These are phyloP conservation scores for Sapayoa aenigma DNA, from an alignment of 2,113 vertebrate genomes.

Conservation along the genomic window DNA sequence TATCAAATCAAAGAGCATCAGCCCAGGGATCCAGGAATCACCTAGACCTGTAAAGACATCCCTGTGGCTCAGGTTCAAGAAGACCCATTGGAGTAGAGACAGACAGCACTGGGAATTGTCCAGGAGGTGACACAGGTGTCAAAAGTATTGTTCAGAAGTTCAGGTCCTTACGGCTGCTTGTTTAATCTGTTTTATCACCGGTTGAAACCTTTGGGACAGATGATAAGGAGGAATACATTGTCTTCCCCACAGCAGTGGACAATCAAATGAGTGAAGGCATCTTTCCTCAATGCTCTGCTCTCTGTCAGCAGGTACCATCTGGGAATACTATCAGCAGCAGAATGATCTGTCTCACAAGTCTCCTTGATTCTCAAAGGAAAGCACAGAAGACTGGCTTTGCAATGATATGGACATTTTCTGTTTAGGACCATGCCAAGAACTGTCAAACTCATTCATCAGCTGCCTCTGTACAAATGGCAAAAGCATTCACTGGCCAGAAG, in stretches of 20 bases:
- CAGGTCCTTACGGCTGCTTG: neutral
- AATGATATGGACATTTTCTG: neutral
- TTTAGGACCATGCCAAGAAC: neutral
- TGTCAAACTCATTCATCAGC: conserved; percentile 39
- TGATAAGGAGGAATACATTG: neutral
- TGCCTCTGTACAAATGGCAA: conserved; percentile 1
- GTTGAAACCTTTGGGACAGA: neutral
- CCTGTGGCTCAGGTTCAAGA: neutral
- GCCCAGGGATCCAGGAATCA: neutral
- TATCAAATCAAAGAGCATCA: neutral
- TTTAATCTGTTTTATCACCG: neutral
- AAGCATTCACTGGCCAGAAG: conserved; percentile 5
- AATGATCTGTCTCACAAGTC: neutral
- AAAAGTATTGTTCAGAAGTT: neutral
- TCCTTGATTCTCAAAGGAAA: neutral
- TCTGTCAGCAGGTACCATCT: neutral
- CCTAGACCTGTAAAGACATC: neutral
- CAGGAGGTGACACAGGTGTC: neutral
- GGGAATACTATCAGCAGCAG: neutral
- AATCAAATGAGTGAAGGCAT: neutral
- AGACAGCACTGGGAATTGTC: neutral
- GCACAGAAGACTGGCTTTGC: neutral
- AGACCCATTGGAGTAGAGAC: neutral
- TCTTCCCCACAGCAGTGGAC: neutral
- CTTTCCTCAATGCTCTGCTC: neutral